phyloP scores from a whole-genome alignment of 2,888 invertebrate genomes.

The Ochropacha duplaris region DNA sequence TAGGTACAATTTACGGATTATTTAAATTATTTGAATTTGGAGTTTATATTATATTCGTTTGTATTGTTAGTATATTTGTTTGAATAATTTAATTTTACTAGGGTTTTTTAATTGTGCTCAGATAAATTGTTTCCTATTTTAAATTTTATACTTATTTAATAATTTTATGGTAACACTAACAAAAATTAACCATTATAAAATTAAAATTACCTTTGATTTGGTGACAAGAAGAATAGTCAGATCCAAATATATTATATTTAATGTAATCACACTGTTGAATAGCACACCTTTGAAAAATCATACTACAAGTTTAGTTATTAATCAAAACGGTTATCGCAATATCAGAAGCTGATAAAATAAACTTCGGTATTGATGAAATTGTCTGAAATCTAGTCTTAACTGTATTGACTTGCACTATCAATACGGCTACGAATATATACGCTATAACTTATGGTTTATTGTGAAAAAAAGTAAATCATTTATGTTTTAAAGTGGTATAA shows the following conservation, averaged over 20 bases:
- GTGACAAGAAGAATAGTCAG: constrained; percentile 28
- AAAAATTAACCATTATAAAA: not conserved
- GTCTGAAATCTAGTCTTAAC: constrained; percentile 34
- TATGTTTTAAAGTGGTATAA: not conserved
- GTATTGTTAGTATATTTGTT: not conserved
- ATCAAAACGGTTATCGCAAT: no score
- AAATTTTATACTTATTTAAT: constrained; percentile 25
- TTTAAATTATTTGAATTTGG: not conserved
- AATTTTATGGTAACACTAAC: constrained; percentile 15
- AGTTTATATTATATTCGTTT: not conserved
- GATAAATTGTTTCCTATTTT: constrained; percentile 58
- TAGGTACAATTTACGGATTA: not conserved
- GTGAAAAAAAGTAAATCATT: not conserved
- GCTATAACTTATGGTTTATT: not conserved
- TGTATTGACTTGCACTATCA: not conserved
- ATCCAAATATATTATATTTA: not conserved
- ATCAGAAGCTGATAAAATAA: not conserved
- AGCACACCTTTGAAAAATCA: not conserved
- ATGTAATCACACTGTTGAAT: not conserved
- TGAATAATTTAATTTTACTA: constrained; percentile 24
- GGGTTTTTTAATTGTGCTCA: constrained; percentile 48
- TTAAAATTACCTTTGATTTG: constrained; percentile 2
- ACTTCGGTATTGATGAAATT: constrained; percentile 20
- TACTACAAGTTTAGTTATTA: no score
- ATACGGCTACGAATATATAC: no score